Percentiles rank a stretch among this genome's conserved stretches.
Evolutionary conservation across 2,113 vertebrate genomes (phyloP).

Genomic region (Toxostoma redivivum): DNA sequence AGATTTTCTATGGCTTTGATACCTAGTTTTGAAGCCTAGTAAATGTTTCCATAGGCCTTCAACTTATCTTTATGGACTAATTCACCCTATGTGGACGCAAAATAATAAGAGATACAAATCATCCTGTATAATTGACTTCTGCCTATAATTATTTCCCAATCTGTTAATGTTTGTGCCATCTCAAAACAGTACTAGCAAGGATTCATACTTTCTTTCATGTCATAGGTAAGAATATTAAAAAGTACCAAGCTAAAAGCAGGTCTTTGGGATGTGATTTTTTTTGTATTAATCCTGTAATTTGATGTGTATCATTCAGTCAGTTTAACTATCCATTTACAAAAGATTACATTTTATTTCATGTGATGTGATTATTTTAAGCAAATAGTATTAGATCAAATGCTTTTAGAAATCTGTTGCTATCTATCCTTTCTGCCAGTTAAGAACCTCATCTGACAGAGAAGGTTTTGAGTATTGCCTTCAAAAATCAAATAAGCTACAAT

Average conservation of each 20-base stretch:
- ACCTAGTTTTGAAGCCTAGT: background rate
- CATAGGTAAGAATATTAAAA: background rate
- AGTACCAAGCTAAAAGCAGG: background rate
- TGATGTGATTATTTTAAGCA: background rate
- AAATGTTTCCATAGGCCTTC: background rate
- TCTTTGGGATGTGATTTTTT: background rate
- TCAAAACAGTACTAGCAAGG: background rate
- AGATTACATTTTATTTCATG: background rate
- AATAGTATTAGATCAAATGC: background rate
- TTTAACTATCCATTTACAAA: background rate
- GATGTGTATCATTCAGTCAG: background rate
- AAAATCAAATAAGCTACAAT: conserved; percentile 32
- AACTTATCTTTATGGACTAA: background rate
- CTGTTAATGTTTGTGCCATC: background rate
- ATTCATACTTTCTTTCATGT: background rate
- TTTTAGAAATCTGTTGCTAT: background rate
- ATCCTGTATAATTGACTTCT: background rate
- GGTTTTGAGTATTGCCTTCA: conserved; percentile 9
- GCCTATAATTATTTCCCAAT: background rate
- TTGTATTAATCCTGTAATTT: background rate
- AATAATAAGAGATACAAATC: background rate
- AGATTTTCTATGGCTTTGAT: background rate
- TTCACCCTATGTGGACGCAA: background rate
- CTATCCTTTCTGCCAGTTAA: conserved; percentile 6
- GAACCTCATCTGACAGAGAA: background rate